Evolutionary conservation across 2,113 vertebrate genomes (phyloP).

Genomic region (Tragelaphus buxtoni): DNA sequence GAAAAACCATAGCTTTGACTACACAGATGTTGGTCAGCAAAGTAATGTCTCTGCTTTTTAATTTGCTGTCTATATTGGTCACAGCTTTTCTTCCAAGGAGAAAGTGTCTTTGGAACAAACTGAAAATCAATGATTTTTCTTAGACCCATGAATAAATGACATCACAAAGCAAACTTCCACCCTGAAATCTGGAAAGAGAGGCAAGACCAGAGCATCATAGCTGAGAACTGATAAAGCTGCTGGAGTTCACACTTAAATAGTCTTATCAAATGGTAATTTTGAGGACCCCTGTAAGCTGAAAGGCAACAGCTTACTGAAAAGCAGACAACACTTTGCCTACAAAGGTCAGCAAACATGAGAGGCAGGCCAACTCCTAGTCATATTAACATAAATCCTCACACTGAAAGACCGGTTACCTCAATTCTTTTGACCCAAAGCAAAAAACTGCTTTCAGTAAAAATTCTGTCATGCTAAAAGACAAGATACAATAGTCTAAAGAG

Average conservation of each 20-base stretch:
- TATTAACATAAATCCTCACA: not conserved
- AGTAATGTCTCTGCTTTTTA: not conserved
- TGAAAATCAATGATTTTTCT: conserved; percentile 19
- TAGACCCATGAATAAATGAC: not conserved
- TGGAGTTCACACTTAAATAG: not conserved
- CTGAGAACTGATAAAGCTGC: not conserved
- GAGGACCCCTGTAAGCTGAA: not conserved
- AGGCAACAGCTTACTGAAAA: not conserved
- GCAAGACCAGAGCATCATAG: not conserved
- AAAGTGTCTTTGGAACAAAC: not conserved
- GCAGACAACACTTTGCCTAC: not conserved
- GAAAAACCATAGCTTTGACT: not conserved
- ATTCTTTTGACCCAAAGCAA: not conserved
- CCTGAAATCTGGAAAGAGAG: not conserved
- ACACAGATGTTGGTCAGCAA: not conserved
- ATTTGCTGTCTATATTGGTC: not conserved
- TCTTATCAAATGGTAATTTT: not conserved
- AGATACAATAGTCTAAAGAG: not conserved
- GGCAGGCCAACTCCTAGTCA: not conserved
- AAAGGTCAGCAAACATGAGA: not conserved
- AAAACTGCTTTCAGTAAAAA: not conserved
- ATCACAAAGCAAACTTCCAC: not conserved
- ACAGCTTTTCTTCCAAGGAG: not conserved
- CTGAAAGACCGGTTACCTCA: not conserved
- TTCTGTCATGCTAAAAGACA: not conserved